Evolutionary conservation across 2,888 invertebrate genomes (phyloP).

Genomic region (Drosophila flavopinicola): DNA sequence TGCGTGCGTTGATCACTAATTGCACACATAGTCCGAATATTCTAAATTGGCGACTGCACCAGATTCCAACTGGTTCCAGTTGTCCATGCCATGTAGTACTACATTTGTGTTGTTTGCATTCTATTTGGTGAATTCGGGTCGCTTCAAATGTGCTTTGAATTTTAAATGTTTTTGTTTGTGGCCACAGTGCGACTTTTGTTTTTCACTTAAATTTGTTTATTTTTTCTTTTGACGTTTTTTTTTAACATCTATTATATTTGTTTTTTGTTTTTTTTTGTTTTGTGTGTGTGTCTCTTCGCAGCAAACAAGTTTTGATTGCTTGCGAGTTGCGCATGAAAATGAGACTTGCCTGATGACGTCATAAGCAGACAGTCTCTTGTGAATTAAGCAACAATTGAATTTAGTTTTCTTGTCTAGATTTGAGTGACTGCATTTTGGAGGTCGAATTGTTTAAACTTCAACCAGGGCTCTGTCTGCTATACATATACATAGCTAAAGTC

Average conservation of each 20-base stretch:
- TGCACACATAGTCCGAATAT: conserved; percentile 29
- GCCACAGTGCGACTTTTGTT: conserved; percentile 54
- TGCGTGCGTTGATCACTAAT: conserved; percentile 8
- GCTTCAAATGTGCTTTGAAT: conserved; percentile 53
- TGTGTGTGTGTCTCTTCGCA: conserved; percentile 44
- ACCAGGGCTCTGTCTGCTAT: conserved; percentile 21
- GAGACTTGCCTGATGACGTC: conserved; percentile 64
- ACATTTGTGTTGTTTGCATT: too few relatives aligned
- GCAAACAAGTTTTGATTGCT: conserved; percentile 76
- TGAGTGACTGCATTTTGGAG: conserved; percentile 52
- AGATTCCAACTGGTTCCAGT: conserved; percentile 54
- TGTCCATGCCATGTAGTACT: conserved; percentile 26
- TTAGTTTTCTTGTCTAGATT: conserved; percentile 51
- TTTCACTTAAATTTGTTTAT: conserved; percentile 38
- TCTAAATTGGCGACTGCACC: conserved; percentile 64
- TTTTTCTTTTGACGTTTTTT: conserved; percentile 20
- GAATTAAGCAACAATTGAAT: conserved; percentile 71
- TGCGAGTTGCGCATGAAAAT: conserved; percentile 49
- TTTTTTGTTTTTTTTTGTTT: conserved; percentile 21
- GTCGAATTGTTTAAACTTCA: conserved; percentile 58
- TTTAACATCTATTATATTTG: conserved; percentile 25
- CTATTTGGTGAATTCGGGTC: conserved; percentile 46
- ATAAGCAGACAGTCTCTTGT: conserved; percentile 24
- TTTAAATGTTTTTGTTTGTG: conserved; percentile 26
- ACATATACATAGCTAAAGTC: conserved; percentile 3